These are phyloP conservation scores for Iguana delicatissima DNA, from an alignment of 2,797 vertebrate genomes.

Conservation along the genomic window DNA sequence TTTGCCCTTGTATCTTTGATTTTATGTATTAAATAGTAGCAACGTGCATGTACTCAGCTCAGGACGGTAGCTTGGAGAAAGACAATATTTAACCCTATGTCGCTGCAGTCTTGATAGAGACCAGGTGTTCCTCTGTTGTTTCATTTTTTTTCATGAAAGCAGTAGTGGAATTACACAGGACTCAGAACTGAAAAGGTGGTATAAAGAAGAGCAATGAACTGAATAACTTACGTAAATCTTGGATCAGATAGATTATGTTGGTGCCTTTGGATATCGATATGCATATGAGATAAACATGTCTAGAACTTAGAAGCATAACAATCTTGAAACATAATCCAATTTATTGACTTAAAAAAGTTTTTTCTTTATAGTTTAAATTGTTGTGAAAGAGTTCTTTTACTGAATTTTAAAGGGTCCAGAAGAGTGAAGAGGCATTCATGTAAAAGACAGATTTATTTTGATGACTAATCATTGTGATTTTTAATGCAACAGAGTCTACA, in stretches of 20 bases:
- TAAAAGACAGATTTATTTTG: neutral
- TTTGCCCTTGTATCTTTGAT: neutral
- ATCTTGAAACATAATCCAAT: neutral
- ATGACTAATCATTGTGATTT: neutral
- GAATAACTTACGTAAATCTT: neutral
- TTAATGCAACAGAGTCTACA: neutral
- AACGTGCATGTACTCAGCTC: neutral
- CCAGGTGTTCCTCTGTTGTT: neutral
- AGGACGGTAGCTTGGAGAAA: neutral
- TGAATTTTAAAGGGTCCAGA: neutral
- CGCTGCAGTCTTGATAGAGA: neutral
- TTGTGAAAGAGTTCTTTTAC: neutral
- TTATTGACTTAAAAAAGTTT: slow-evolving; percentile 11
- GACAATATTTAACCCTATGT: neutral
- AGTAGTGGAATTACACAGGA: neutral
- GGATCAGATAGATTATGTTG: neutral
- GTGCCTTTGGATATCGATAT: neutral
- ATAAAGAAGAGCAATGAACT: neutral
- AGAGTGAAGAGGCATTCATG: neutral
- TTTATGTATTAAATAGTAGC: neutral
- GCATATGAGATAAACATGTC: neutral
- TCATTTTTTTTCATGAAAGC: neutral
- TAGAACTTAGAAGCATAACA: neutral
- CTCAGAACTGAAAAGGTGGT: neutral
- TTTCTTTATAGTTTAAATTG: neutral